phyloP scores from a whole-genome alignment of 2,797 vertebrate genomes.

The Sparidentex hasta region DNA sequence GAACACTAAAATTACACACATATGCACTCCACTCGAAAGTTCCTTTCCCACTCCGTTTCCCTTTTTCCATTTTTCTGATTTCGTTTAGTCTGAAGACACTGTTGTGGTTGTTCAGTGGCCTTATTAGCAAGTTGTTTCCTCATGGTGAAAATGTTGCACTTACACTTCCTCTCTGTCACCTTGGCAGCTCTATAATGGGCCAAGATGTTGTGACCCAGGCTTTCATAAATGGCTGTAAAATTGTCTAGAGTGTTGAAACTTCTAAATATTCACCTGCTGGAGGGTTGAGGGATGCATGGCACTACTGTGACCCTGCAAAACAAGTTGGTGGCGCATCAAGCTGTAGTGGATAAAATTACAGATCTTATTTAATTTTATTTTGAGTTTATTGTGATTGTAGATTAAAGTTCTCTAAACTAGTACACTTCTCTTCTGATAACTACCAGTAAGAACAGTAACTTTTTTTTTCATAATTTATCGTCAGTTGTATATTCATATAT shows the following conservation, averaged over 20 bases:
- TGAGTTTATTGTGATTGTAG: background rate
- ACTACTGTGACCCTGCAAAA: background rate
- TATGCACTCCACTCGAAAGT: slow-evolving; percentile 43
- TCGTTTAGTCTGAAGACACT: slow-evolving; percentile 6
- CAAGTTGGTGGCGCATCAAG: background rate
- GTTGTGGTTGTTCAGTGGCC: slow-evolving; percentile 15
- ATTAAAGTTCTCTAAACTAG: slow-evolving; percentile 3
- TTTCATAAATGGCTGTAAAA: slow-evolving; percentile 3
- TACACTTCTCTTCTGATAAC: background rate
- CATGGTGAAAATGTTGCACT: slow-evolving; percentile 44
- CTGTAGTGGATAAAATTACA: background rate
- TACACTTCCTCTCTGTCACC: slow-evolving; percentile 40
- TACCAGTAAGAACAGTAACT: no score
- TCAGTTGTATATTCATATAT: no score
- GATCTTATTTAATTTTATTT: background rate
- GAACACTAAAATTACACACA: slow-evolving; percentile 47
- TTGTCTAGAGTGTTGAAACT: slow-evolving; percentile 3
- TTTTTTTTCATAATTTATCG: background rate
- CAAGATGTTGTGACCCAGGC: slow-evolving; percentile 20
- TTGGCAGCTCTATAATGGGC: slow-evolving; percentile 9
- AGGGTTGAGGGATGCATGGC: slow-evolving; percentile 1
- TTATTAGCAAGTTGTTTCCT: slow-evolving; percentile 46
- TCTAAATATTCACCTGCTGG: background rate
- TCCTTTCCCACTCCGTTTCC: slow-evolving; percentile 40
- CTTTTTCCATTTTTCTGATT: slow-evolving; percentile 59